Evolutionary conservation across 2,113 vertebrate genomes (phyloP).

Genomic region (Emydocephalus ijimae): DNA sequence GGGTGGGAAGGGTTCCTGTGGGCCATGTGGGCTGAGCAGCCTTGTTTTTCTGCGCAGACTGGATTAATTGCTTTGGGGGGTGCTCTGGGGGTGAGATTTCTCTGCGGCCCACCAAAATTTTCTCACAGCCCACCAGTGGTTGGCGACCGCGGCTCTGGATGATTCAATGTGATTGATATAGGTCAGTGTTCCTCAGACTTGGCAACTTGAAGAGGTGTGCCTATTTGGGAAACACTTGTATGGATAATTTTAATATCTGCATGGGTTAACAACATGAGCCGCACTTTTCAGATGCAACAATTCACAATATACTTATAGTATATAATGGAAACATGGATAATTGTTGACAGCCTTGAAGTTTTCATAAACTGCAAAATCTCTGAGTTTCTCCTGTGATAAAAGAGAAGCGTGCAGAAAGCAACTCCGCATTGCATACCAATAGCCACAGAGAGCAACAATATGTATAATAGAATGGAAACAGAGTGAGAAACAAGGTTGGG

Average conservation of each 20-base stretch:
- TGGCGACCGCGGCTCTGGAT: not conserved
- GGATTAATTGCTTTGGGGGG: too few relatives aligned
- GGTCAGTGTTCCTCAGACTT: not conserved
- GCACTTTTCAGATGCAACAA: not conserved
- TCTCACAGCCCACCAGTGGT: too few relatives aligned
- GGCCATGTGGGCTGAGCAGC: too few relatives aligned
- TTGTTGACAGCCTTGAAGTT: not conserved
- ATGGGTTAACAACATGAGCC: not conserved
- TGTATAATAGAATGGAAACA: slow-evolving; percentile 25
- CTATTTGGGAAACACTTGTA: not conserved
- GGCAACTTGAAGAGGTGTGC: not conserved
- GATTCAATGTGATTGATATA: not conserved
- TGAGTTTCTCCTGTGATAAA: slow-evolving; percentile 5
- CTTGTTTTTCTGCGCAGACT: too few relatives aligned
- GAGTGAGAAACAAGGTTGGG: not conserved
- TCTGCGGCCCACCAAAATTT: too few relatives aligned
- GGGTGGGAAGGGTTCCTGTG: too few relatives aligned
- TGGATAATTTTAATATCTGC: not conserved
- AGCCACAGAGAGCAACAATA: not conserved
- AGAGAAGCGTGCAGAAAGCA: slow-evolving; percentile 17
- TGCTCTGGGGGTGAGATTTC: too few relatives aligned
- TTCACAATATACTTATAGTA: not conserved
- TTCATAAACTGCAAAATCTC: not conserved
- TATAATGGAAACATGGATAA: not conserved
- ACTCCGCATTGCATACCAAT: slow-evolving; percentile 35